These are phyloP conservation scores for Tenthredo notha DNA, from an alignment of 2,888 invertebrate genomes.

Conservation along the genomic window DNA sequence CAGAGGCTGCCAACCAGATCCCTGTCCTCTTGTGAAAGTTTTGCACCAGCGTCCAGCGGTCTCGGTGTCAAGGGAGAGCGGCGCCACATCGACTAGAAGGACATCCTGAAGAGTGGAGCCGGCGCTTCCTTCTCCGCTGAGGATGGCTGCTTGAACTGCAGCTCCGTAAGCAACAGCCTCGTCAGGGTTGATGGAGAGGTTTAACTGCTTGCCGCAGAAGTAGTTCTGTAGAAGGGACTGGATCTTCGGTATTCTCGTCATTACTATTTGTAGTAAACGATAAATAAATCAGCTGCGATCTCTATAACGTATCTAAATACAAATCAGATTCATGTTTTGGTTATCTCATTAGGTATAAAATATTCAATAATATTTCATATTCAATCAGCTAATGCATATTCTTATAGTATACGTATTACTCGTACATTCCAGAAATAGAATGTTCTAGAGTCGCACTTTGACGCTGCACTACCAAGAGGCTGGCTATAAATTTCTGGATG, in stretches of 20 bases:
- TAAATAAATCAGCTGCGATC: background rate
- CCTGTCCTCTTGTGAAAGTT: conserved; percentile 84
- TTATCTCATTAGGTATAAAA: background rate
- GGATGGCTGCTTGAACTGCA: conserved; percentile 97
- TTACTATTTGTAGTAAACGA: background rate
- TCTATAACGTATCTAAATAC: background rate
- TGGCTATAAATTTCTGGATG: background rate
- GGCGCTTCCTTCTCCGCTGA: conserved; percentile 90
- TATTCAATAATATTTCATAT: background rate
- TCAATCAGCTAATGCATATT: background rate
- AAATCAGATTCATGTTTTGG: background rate
- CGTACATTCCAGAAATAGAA: background rate
- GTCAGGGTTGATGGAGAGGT: conserved; percentile 98
- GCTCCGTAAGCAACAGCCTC: conserved; percentile 99
- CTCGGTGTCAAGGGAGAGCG: conserved; percentile 94
- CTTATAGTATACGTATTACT: background rate
- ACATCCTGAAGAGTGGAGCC: conserved; percentile 94
- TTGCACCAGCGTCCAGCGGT: conserved; percentile 91
- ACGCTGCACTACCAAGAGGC: background rate
- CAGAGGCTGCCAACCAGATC: conserved; percentile 80
- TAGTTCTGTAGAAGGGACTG: conserved; percentile 97
- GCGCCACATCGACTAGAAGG: conserved; percentile 94
- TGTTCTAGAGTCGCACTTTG: background rate
- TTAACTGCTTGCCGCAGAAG: conserved; percentile 97
- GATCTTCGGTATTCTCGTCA: conserved; percentile 98